Conservation (phyloP, 92 coral and sea anemone genomes). For the Actinostola sp. region DNA sequence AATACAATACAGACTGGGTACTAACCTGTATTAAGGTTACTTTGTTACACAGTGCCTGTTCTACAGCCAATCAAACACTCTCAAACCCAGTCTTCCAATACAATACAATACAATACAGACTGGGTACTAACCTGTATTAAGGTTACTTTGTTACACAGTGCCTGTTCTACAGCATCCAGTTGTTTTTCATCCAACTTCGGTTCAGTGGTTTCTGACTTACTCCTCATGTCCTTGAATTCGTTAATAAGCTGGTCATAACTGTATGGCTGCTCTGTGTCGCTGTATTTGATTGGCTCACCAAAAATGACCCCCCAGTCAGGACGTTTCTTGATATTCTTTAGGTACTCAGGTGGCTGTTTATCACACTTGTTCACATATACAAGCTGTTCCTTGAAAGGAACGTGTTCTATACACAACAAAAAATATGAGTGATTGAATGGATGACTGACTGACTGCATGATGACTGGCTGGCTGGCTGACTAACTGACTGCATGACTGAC, state of each 20-base stretch:
- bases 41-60: slow-evolving; percentile 59
- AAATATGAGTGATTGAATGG: background rate
- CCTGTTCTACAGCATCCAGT: slow-evolving; percentile 65
- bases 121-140: slow-evolving; percentile 67
- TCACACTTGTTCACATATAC: slow-evolving; percentile 31
- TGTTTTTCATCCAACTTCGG: slow-evolving; percentile 69
- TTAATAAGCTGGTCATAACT: slow-evolving; percentile 28
- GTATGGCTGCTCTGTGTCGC: background rate
- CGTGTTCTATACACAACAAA: slow-evolving; percentile 29
- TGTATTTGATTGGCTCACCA: background rate
- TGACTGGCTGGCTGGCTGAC: no score
- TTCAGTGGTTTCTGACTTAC: background rate
- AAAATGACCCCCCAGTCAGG: slow-evolving; percentile 80
- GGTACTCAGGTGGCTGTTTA: slow-evolving; percentile 54
- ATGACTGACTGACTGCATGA: no score
- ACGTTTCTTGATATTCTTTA: slow-evolving; percentile 21
- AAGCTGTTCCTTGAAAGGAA: slow-evolving; percentile 62
- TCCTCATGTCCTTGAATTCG: slow-evolving; percentile 27
- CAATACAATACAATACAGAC: background rate
- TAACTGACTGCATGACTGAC: no score
- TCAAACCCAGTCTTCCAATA: background rate
- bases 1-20: background rate
- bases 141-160: slow-evolving; percentile 57
- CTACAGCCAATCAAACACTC: background rate
- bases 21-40: slow-evolving; percentile 77